phyloP scores from a whole-genome alignment of 2,113 vertebrate species.

The Agelaius phoeniceus region DNA sequence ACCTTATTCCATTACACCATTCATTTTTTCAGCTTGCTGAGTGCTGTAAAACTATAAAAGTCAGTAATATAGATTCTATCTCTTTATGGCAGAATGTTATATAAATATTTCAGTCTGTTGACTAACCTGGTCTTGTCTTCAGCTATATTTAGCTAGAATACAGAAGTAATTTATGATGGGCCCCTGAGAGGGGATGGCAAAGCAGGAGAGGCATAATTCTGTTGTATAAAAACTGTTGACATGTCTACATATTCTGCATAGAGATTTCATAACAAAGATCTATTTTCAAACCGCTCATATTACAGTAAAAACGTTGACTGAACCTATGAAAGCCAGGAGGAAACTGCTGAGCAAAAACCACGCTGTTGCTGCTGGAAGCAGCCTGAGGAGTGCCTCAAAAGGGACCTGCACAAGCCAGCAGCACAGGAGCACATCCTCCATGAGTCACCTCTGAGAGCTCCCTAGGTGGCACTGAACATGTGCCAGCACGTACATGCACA shows the following conservation, averaged over 20 bases:
- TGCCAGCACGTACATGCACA: not conserved
- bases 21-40: not conserved
- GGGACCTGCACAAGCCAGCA: not conserved
- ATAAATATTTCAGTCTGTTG: not conserved
- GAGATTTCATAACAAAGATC: not conserved
- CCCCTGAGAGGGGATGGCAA: not conserved
- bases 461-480: not conserved
- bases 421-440: not conserved
- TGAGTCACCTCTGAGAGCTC: not conserved
- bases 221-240: not conserved
- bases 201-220: not conserved
- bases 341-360: not conserved
- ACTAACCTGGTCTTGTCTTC: not conserved
- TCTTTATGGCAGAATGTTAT: not conserved
- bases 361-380: not conserved
- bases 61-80: not conserved
- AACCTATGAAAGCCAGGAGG: not conserved
- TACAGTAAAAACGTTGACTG: not conserved
- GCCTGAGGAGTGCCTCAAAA: not conserved
- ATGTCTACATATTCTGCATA: not conserved
- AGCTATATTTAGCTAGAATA: slow-evolving; percentile 1
- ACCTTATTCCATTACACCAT: not conserved
- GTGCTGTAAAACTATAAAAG: not conserved
- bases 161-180: not conserved
- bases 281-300: not conserved